phyloP scores from a whole-genome alignment of 92 coral and sea anemone genomes.

The Bergia puertoricense region DNA sequence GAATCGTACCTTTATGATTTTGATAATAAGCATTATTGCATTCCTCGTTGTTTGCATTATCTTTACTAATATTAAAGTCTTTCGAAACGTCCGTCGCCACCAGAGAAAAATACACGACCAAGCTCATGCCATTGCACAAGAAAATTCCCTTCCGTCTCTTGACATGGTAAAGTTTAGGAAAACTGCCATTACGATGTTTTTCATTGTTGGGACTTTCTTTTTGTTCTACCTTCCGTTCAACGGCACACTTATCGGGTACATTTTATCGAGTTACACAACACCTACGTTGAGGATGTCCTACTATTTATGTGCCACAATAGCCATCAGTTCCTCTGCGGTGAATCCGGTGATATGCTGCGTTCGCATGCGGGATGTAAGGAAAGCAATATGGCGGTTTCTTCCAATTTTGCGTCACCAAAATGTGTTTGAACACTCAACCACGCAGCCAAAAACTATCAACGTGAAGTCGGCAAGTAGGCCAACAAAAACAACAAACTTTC shows the following conservation, averaged over 20 bases:
- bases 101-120: constrained; percentile 12
- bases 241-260: constrained; percentile 8
- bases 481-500: not conserved
- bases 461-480: not conserved
- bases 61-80: not conserved
- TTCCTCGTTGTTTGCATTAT: not conserved
- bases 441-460: not conserved
- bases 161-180: constrained; percentile 9
- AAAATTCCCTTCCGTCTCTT: not conserved
- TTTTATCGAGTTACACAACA: not conserved
- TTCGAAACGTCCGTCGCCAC: constrained; percentile 15
- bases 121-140: not conserved
- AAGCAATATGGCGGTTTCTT: not conserved
- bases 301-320: constrained; percentile 2
- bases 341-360: constrained; percentile 18
- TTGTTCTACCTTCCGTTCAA: constrained; percentile 19
- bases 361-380: constrained; percentile 26
- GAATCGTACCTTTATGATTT: constrained; percentile 11
- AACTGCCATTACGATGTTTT: constrained; percentile 10
- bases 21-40: not conserved
- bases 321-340: constrained; percentile 20
- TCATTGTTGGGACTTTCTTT: constrained; percentile 20
- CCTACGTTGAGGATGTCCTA: not conserved
- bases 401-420: not conserved
- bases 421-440: not conserved